Percentiles rank a stretch among this genome's conserved stretches.
phyloP scores from a whole-genome alignment of 2,797 vertebrate genomes.

The Gymnocypris eckloni region DNA sequence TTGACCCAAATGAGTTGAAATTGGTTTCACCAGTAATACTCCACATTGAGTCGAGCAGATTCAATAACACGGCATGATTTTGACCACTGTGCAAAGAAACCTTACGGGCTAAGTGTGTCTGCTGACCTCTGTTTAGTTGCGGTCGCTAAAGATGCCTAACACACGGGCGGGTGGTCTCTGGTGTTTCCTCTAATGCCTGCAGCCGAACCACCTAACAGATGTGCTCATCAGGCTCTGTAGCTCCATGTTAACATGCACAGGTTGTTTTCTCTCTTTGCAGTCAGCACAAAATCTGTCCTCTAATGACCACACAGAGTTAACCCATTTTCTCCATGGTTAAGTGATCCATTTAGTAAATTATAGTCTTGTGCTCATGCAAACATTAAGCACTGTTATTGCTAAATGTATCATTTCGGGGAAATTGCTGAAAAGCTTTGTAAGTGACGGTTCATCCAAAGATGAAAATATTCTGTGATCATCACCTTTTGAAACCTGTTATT shows the following conservation, averaged over 20 bases:
- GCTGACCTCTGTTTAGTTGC: constrained; percentile 25
- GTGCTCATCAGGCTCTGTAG: constrained; percentile 26
- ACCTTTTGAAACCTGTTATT: neutral
- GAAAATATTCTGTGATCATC: neutral
- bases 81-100: constrained; percentile 1
- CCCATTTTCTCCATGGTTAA: constrained; percentile 18
- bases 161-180: constrained; percentile 15
- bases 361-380: neutral
- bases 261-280: constrained; percentile 21
- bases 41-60: neutral
- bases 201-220: constrained; percentile 39
- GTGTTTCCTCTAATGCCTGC: constrained; percentile 19
- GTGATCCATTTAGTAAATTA: constrained; percentile 30
- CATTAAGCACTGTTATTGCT: neutral
- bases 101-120: constrained; percentile 6
- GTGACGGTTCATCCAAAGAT: neutral
- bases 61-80: neutral
- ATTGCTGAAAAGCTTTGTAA: neutral
- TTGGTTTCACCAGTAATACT: neutral
- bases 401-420: neutral
- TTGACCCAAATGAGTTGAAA: constrained; percentile 10
- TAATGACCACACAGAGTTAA: constrained; percentile 6
- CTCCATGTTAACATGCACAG: constrained; percentile 27
- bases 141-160: constrained; percentile 11
- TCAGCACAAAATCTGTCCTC: constrained; percentile 38